Percentiles rank a stretch among this genome's conserved stretches.
Evolutionary conservation across 2,113 vertebrate species (phyloP).

Genomic region (Syngnathus scovelli): DNA sequence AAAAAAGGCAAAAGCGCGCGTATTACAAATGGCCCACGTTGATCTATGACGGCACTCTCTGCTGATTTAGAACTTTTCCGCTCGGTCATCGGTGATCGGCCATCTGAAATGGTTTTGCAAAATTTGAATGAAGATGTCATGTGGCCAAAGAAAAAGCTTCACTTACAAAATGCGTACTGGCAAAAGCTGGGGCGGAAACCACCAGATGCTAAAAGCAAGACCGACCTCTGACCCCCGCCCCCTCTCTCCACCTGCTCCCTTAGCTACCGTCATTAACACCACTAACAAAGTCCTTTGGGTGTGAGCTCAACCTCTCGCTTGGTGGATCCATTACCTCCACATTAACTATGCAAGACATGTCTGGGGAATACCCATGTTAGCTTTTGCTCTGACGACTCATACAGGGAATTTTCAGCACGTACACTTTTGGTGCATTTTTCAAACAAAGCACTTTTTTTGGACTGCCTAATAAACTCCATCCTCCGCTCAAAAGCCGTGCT

Average conservation of each 20-base stretch:
- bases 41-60: not conserved
- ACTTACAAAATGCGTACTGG: not conserved
- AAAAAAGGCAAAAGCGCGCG: not conserved
- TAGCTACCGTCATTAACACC: conserved; percentile 51
- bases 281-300: conserved; percentile 60
- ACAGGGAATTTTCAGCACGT: too few relatives aligned
- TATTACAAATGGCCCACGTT: not conserved
- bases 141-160: not conserved
- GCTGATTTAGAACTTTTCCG: not conserved
- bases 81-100: too few relatives aligned
- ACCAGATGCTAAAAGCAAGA: conserved; percentile 37
- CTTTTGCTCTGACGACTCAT: not conserved
- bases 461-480: not conserved
- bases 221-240: not conserved
- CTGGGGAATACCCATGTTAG: not conserved
- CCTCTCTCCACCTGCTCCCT: not conserved
- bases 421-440: too few relatives aligned
- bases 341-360: conserved; percentile 53
- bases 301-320: conserved; percentile 44
- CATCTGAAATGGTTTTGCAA: too few relatives aligned
- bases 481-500: not conserved
- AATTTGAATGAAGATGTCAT: not conserved
- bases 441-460: too few relatives aligned
- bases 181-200: not conserved
- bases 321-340: conserved; percentile 62